Evolutionary conservation across 2,888 invertebrate species (phyloP), one percentile per base, ranked within the genome.

Genomic region (Uropetala carovei): DNA sequence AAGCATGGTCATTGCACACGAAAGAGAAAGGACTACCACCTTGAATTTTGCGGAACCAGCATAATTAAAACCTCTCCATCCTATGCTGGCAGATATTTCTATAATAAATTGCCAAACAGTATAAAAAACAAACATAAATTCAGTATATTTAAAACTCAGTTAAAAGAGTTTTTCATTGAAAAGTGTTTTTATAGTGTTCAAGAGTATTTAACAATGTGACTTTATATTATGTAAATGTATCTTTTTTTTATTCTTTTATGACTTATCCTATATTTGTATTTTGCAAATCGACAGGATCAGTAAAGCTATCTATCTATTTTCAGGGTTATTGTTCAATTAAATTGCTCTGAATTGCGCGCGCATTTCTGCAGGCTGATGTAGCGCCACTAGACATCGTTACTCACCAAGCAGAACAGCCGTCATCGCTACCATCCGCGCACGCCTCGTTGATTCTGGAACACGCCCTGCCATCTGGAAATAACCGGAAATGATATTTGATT

Each of bases 361-460:
- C 43, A 30, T 18, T n/a, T 43, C 60, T 18, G 56, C n/a, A 89
- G 64, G 18, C 89, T 64, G 43, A 58, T 64, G 89, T 30, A 60
- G 13, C 16, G 89, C 89, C 60, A 43, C 30, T 89, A 89, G 89
- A 89, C 89, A 89, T 64, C 18, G 89, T 89, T 89, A 64, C 89
- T 89, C 43, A 89, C 89, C 89, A 30, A 89, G 89, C 89, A 89
- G 89, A 89, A 89, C 89, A 89, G 64, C 89, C 89, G 89, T 89
- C 89, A 64, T 89, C 89, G 89, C 89, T 89, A 89, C 64, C 89
- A 89, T 43, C 89, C 60, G 64, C 89, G 43, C 64, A 89, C 89
- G 89, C 89, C 89, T 64, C 89, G 89, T 43, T 89, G 89, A 89
- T 89, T 89, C 64, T 89, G 89, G 89, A 89, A 89, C 89, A 89